A percentile compares a stretch with the other conserved stretches of the same genome.
Evolutionary conservation across 1,140 invertebrate genomes (phyloP).

Genomic region (Drosophila ohnishii): DNA sequence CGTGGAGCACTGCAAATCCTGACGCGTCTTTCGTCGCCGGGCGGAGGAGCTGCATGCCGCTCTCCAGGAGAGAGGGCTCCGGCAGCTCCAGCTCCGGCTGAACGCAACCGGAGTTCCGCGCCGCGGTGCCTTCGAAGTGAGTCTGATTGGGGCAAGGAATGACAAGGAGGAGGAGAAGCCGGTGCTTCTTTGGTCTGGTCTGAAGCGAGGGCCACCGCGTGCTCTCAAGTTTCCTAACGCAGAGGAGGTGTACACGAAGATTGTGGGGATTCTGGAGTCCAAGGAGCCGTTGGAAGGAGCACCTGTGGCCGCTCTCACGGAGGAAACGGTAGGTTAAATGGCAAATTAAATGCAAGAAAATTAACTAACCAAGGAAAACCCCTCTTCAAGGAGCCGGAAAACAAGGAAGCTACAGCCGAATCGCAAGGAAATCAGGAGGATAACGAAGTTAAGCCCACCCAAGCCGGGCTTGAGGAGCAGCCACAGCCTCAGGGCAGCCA

Average conservation of each 20-base stretch:
- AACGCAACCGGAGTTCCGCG: slow-evolving; percentile 62
- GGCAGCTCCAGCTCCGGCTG: slow-evolving; percentile 62
- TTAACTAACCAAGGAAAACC: not conserved
- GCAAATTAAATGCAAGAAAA: not conserved
- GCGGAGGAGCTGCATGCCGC: slow-evolving; percentile 66
- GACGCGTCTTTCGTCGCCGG: slow-evolving; percentile 71
- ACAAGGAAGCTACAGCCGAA: not conserved
- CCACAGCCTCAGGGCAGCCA: slow-evolving; percentile 4
- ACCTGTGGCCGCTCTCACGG: not conserved
- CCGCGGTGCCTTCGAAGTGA: slow-evolving; percentile 70
- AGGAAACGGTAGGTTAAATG: not conserved
- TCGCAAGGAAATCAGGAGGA: not conserved
- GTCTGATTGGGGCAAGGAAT: slow-evolving; percentile 40
- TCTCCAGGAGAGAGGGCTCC: slow-evolving; percentile 32
- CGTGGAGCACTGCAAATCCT: slow-evolving; percentile 68
- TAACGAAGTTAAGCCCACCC: not conserved
- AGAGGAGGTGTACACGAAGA: slow-evolving; percentile 38
- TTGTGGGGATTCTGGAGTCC: slow-evolving; percentile 19
- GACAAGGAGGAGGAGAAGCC: slow-evolving; percentile 17
- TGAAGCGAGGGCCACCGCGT: slow-evolving; percentile 68
- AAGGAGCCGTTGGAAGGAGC: not conserved
- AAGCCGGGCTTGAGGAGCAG: not conserved
- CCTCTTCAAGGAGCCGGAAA: not conserved
- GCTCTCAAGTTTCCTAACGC: slow-evolving; percentile 70
- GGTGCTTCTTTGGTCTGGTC: slow-evolving; percentile 64